phyloP scores from a whole-genome alignment of 2,888 invertebrate genomes.

The Heteromyza rotundicornis region DNA sequence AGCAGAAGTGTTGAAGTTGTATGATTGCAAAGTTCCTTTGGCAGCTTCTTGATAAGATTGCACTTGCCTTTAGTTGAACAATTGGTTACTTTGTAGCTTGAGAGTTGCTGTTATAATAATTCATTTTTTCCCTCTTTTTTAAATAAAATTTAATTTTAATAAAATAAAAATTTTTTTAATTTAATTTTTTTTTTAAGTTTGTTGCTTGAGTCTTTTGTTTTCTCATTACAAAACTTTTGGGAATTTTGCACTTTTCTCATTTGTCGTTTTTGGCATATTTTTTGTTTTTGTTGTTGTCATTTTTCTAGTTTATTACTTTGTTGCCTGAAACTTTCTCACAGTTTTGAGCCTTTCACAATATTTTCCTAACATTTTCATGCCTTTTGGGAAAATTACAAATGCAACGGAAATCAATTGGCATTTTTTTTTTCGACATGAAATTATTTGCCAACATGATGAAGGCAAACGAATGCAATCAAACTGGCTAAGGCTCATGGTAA shows the following conservation, averaged over 20 bases:
- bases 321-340: background rate
- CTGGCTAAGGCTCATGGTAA: background rate
- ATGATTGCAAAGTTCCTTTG: background rate
- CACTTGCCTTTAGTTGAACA: background rate
- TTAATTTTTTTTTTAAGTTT: background rate
- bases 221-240: background rate
- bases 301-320: background rate
- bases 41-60: background rate
- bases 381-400: background rate
- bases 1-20: background rate
- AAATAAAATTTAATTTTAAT: no score
- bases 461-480: background rate
- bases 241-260: background rate
- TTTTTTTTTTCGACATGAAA: slow-evolving; percentile 17
- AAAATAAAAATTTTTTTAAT: no score
- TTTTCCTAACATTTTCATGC: background rate
- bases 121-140: no score
- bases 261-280: background rate
- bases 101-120: background rate
- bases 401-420: slow-evolving; percentile 15
- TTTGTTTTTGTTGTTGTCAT: background rate
- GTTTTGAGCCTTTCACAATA: background rate
- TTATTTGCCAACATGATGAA: slow-evolving; percentile 4
- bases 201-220: background rate
- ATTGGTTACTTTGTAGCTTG: background rate